A percentile compares a stretch with the other conserved stretches of the same genome.
These are phyloP conservation scores for Phengaris alcon DNA, from an alignment of 2,888 invertebrate species.

Conservation along the genomic window DNA sequence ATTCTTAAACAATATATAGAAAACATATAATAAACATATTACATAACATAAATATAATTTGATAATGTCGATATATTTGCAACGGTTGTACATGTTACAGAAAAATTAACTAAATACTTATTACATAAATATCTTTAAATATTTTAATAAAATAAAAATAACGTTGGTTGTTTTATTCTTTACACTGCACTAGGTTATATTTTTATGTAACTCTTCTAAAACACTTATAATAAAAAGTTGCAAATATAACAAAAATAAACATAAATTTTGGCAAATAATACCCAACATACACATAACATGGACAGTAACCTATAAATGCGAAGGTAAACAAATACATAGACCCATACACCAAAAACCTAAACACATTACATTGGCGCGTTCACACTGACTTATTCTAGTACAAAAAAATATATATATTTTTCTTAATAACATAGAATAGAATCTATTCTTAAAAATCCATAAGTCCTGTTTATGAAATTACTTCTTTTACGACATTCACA, in stretches of 20 bases:
- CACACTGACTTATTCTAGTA: conserved; percentile 20
- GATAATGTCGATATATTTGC: conserved; percentile 29
- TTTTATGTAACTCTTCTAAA: neutral
- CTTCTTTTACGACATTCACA: too few relatives aligned
- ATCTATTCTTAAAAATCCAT: too few relatives aligned
- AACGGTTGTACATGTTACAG: conserved; percentile 23
- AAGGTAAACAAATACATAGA: conserved; percentile 17
- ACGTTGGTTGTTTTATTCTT: neutral
- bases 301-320: neutral
- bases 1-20: conserved; percentile 28
- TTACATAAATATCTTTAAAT: conserved; percentile 34
- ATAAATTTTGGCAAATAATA: conserved; percentile 11
- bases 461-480: too few relatives aligned
- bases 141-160: neutral
- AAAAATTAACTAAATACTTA: conserved; percentile 38
- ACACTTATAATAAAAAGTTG: neutral
- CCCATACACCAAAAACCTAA: conserved; percentile 23
- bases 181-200: neutral
- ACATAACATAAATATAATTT: conserved; percentile 27
- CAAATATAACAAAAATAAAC: conserved; percentile 22
- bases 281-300: neutral
- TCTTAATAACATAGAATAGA: too few relatives aligned
- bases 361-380: neutral
- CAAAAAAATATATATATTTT: neutral
- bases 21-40: conserved; percentile 21